Evolutionary conservation across 2,888 invertebrate species (phyloP).

Genomic region (Plebejus argus): DNA sequence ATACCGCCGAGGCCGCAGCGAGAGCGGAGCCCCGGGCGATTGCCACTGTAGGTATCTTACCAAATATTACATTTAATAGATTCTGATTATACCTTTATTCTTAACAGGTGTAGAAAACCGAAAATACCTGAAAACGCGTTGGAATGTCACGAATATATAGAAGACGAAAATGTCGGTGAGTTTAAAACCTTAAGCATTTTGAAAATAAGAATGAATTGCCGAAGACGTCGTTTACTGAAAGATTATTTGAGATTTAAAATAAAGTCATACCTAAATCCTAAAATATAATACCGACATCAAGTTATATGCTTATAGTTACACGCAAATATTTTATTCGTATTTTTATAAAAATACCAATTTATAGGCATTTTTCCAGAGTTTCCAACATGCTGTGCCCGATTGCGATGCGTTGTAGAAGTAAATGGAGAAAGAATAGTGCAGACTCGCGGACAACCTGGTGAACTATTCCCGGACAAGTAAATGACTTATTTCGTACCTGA

Average conservation of each 20-base stretch:
- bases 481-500: conserved; percentile 35
- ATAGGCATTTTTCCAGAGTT: conserved; percentile 57
- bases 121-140: conserved; percentile 76
- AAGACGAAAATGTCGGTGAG: conserved; percentile 76
- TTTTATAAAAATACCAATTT: neutral
- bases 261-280: no score
- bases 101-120: conserved; percentile 68
- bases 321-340: neutral
- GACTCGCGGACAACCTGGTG: conserved; percentile 73
- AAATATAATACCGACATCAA: no score
- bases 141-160: conserved; percentile 76
- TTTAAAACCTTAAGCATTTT: conserved; percentile 32
- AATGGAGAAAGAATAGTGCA: conserved; percentile 75
- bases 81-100: neutral
- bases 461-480: conserved; percentile 76
- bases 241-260: no score
- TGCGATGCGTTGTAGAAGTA: conserved; percentile 72
- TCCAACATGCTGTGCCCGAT: conserved; percentile 72
- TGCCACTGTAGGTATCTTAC: no score
- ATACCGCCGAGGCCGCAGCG: no score
- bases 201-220: neutral
- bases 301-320: neutral
- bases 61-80: neutral
- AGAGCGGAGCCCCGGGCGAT: no score
- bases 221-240: no score